A percentile compares a stretch with the other conserved stretches of the same genome.
These are phyloP conservation scores for Parauchenoglanis ngamensis DNA, from an alignment of 2,797 vertebrate species.

Conservation along the genomic window DNA sequence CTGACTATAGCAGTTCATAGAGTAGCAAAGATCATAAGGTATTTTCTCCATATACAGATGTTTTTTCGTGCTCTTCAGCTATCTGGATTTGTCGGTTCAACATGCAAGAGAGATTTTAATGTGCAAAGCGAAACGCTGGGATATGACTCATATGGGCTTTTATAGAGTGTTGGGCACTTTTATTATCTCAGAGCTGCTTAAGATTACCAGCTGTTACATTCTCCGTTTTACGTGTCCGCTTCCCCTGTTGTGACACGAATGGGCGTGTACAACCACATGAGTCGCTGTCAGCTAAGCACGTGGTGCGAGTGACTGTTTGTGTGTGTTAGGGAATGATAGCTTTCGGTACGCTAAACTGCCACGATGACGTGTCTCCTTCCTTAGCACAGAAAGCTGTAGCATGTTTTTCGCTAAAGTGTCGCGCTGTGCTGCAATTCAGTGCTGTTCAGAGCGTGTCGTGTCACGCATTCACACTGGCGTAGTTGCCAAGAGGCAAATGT, in stretches of 20 bases:
- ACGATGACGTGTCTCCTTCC: conserved; percentile 2
- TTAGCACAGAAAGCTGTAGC: conserved; percentile 57
- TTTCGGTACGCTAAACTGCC: conserved; percentile 43
- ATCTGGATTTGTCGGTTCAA: neutral
- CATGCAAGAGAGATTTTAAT: conserved; percentile 27
- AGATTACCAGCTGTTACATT: neutral
- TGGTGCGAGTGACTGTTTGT: conserved; percentile 57
- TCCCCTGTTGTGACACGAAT: conserved; percentile 40
- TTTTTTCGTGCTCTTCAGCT: neutral
- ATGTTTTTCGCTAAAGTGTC: conserved; percentile 36
- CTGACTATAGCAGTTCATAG: neutral
- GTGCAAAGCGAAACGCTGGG: neutral
- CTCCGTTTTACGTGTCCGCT: conserved; percentile 33
- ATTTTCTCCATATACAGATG: neutral
- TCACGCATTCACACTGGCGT: conserved; percentile 31
- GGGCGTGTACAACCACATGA: conserved; percentile 66
- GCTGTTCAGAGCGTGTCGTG: conserved; percentile 30
- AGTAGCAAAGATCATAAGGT: neutral
- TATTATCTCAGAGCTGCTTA: conserved; percentile 21
- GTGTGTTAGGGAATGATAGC: conserved; percentile 28
- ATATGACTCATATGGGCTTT: conserved; percentile 14
- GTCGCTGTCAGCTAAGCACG: conserved; percentile 62
- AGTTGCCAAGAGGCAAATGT: conserved; percentile 14
- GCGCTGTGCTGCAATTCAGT: neutral
- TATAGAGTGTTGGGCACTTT: conserved; percentile 22